Conservation (phyloP, 2,888 invertebrate species). For the Arrhopalites spinosus region DNA sequence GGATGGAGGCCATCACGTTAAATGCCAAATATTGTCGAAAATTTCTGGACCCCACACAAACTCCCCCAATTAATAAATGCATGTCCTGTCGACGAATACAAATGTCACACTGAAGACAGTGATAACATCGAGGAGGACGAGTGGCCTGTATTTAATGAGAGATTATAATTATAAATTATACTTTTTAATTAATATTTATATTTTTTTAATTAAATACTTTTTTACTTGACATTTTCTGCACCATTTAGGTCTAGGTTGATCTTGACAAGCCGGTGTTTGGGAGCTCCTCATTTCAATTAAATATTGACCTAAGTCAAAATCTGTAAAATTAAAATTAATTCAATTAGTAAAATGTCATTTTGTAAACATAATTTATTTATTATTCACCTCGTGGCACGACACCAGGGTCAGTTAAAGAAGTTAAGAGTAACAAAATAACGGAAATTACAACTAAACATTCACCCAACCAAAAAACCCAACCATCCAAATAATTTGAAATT, state of each 20-base stretch:
- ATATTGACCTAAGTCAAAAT: slow-evolving; percentile 21
- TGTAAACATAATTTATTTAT: background rate
- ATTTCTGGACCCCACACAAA: slow-evolving; percentile 30
- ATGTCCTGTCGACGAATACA: slow-evolving; percentile 34
- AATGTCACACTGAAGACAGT: slow-evolving; percentile 20
- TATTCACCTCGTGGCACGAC: slow-evolving; percentile 24
- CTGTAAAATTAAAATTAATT: background rate
- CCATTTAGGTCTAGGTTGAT: background rate
- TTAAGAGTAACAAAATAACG: slow-evolving; percentile 14
- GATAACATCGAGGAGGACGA: slow-evolving; percentile 27
- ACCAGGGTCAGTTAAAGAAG: slow-evolving; percentile 23
- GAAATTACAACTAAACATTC: background rate
- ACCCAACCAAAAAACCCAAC: background rate
- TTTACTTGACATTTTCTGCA: slow-evolving; percentile 31
- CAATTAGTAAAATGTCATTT: background rate
- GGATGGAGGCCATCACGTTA: background rate
- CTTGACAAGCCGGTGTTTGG: background rate
- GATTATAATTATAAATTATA: too few relatives aligned
- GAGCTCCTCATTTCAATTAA: slow-evolving; percentile 8
- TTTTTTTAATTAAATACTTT: too few relatives aligned
- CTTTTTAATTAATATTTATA: too few relatives aligned
- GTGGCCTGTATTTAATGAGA: too few relatives aligned
- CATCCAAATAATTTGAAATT: background rate
- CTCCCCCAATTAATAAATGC: slow-evolving; percentile 31
- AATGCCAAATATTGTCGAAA: slow-evolving; percentile 24